Conservation (phyloP, 2,113 vertebrate species). For the Martes martes region DNA sequence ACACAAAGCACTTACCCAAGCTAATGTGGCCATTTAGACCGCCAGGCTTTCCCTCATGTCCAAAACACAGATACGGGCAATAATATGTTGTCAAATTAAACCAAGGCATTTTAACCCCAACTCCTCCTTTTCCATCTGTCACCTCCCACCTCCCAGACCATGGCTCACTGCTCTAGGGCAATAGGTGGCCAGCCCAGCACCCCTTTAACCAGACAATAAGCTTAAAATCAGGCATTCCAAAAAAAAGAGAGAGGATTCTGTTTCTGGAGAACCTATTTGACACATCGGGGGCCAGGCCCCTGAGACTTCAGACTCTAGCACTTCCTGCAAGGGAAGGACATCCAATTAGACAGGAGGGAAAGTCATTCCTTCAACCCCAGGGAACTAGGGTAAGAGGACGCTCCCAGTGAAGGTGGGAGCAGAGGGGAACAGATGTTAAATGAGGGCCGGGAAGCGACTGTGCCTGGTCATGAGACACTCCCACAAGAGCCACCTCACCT, state of each 20-base stretch:
- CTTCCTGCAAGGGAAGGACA: background rate
- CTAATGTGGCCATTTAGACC: conserved; percentile 46
- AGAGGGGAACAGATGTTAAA: background rate
- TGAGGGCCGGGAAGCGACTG: rapidly evolving
- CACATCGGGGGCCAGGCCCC: background rate
- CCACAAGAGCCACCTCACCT: background rate
- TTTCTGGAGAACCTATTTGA: background rate
- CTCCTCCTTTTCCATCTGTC: background rate
- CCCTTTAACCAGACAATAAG: background rate
- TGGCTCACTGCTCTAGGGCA: background rate
- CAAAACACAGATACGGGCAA: background rate
- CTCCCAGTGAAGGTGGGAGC: rapidly evolving
- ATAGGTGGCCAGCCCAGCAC: background rate
- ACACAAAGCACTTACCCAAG: background rate
- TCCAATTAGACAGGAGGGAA: background rate
- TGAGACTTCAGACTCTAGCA: background rate
- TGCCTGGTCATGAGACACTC: background rate
- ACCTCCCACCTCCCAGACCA: background rate
- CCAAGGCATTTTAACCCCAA: background rate
- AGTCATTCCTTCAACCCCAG: background rate
- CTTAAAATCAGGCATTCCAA: background rate
- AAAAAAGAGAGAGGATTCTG: background rate
- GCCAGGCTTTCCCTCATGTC: conserved; percentile 4
- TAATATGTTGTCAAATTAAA: background rate
- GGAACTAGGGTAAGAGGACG: background rate